These are phyloP conservation scores for Lasius platythorax DNA, from an alignment of 2,888 invertebrate species.

Conservation along the genomic window DNA sequence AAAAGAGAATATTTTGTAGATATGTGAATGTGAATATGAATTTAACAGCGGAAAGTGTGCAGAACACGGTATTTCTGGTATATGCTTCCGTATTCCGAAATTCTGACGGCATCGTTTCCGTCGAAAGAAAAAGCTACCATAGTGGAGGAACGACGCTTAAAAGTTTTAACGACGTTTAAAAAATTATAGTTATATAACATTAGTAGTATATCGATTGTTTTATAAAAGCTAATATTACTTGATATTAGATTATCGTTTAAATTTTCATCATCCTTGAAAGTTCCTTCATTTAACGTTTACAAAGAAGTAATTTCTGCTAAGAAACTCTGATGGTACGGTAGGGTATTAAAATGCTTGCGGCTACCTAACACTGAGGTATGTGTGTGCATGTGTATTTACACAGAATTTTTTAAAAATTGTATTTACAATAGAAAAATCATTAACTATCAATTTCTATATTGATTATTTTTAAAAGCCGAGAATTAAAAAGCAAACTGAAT, in stretches of 20 bases:
- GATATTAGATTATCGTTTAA: conserved; percentile 24
- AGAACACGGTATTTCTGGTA: background rate
- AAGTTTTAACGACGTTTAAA: background rate
- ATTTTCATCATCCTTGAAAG: conserved; percentile 20
- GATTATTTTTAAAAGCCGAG: background rate
- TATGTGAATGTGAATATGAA: conserved; percentile 39
- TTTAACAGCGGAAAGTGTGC: background rate
- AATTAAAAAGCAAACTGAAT: background rate
- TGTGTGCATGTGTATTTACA: background rate
- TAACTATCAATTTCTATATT: background rate
- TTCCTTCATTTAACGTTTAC: conserved; percentile 17
- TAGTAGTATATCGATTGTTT: conserved; percentile 2
- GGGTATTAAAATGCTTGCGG: conserved; percentile 31
- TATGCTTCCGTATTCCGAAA: background rate
- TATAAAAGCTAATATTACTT: background rate
- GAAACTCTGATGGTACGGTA: background rate
- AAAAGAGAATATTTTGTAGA: conserved; percentile 4
- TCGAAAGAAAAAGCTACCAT: background rate
- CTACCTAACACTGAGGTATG: background rate
- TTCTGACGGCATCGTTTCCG: background rate
- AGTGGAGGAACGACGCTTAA: background rate
- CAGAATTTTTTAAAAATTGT: background rate
- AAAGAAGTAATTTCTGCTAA: conserved; percentile 38
- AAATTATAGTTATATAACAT: conserved; percentile 4
- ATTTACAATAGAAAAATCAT: background rate